Conservation (phyloP, 2,888 invertebrate genomes). For the Spodoptera exigua region DNA sequence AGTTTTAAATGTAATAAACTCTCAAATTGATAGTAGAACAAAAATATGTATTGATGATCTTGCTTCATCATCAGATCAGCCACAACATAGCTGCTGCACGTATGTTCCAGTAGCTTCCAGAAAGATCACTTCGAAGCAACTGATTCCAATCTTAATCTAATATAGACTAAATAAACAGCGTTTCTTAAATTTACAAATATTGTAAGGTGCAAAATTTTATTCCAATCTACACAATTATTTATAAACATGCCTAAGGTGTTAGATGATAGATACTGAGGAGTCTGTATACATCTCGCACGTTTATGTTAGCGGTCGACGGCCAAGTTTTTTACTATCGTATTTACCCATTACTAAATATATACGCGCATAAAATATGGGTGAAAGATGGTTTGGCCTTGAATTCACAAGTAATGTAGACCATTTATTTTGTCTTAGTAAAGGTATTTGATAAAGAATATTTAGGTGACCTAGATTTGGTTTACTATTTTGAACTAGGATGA, state of each 20-base stretch:
- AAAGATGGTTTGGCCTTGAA: constrained; percentile 24
- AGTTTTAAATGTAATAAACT: too few species aligned
- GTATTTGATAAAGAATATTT: too few species aligned
- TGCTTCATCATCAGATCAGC: too few species aligned
- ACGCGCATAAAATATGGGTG: constrained; percentile 24
- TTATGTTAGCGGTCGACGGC: constrained; percentile 31
- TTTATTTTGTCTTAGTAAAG: too few species aligned
- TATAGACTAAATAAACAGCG: background rate
- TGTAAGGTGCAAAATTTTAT: background rate
- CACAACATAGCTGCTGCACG: too few species aligned
- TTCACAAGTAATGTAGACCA: background rate
- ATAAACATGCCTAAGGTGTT: constrained; percentile 17
- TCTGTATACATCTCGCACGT: constrained; percentile 24
- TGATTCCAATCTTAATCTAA: background rate
- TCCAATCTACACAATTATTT: constrained; percentile 5
- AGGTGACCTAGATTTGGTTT: too few species aligned
- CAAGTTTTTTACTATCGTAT: constrained; percentile 25
- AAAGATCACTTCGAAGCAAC: too few species aligned
- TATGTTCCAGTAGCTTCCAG: too few species aligned
- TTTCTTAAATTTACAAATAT: constrained; percentile 4
- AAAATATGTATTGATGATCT: too few species aligned
- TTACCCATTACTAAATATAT: constrained; percentile 25
- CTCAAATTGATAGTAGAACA: too few species aligned
- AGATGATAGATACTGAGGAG: constrained; percentile 20
- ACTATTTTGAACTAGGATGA: too few species aligned